Conservation (phyloP, 1,140 invertebrate species). For the Campoletis sonorensis region DNA sequence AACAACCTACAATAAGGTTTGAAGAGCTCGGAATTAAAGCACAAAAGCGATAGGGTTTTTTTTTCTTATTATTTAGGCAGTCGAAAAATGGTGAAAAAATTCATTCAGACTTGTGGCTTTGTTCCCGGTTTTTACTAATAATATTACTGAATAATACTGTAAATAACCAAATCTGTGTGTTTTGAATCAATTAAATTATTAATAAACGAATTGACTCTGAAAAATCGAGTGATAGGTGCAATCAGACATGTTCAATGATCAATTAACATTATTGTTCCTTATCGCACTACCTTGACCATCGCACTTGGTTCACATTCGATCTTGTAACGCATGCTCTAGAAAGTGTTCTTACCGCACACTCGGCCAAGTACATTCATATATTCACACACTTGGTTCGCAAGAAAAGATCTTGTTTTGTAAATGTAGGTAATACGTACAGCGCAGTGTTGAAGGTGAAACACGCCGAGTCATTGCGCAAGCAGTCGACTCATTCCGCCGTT, state of each 20-base stretch:
- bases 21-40: not conserved
- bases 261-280: not conserved
- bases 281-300: constrained; percentile 49
- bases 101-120: not conserved
- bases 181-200: too few relatives aligned
- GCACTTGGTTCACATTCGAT: not conserved
- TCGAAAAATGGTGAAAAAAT: too few relatives aligned
- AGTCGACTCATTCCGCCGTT: constrained; percentile 75
- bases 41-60: not conserved
- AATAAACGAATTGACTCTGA: not conserved
- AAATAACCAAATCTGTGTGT: too few relatives aligned
- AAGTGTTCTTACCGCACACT: constrained; percentile 68
- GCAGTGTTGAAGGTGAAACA: constrained; percentile 66
- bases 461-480: constrained; percentile 75
- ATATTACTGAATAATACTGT: too few relatives aligned
- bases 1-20: not conserved
- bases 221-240: not conserved
- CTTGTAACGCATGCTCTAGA: constrained; percentile 64
- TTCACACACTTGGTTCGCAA: constrained; percentile 36
- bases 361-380: constrained; percentile 71
- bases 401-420: constrained; percentile 50
- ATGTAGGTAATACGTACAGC: constrained; percentile 45
- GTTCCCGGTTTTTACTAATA: not conserved
- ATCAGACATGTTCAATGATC: not conserved
- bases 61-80: constrained; percentile 17